Conservation (phyloP, 2,888 invertebrate genomes). For the Ethmia dodecea region DNA sequence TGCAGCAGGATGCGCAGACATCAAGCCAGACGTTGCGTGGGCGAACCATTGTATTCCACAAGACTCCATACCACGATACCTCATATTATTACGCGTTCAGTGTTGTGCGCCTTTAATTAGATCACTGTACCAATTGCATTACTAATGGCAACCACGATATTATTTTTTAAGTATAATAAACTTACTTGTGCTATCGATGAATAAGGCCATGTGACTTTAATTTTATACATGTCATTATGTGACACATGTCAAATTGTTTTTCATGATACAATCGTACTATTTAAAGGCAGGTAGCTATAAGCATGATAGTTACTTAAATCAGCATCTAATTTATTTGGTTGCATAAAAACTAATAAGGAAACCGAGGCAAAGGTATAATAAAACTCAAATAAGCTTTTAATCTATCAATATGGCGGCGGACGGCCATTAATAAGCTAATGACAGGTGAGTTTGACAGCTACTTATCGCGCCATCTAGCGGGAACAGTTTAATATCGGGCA, state of each 20-base stretch:
- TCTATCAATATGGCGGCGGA: constrained; percentile 52
- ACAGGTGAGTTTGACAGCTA: constrained; percentile 70
- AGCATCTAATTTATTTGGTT: too few relatives aligned
- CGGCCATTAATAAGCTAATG: constrained; percentile 70
- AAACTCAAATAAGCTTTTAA: constrained; percentile 52
- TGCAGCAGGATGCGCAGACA: constrained; percentile 48
- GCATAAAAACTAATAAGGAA: constrained; percentile 1
- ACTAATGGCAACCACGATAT: too few relatives aligned
- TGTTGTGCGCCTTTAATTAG: constrained; percentile 46
- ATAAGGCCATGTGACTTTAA: too few relatives aligned
- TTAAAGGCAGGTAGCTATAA: too few relatives aligned
- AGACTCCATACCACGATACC: constrained; percentile 45
- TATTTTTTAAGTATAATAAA: too few relatives aligned
- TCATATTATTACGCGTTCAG: constrained; percentile 52
- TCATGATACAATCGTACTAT: too few relatives aligned
- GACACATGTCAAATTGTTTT: too few relatives aligned
- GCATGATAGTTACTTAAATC: too few relatives aligned
- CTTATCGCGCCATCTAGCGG: constrained; percentile 73
- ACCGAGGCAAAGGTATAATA: constrained; percentile 34
- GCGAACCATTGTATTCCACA: constrained; percentile 62
- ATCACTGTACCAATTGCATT: too few relatives aligned
- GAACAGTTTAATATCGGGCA: constrained; percentile 65
- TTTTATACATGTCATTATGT: too few relatives aligned
- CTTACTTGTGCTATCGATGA: too few relatives aligned
- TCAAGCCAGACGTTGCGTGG: constrained; percentile 65